Percentiles rank a stretch among this genome's conserved stretches.
Evolutionary conservation across 2,888 invertebrate genomes (phyloP).

Genomic region (Metacarcinus magister): DNA sequence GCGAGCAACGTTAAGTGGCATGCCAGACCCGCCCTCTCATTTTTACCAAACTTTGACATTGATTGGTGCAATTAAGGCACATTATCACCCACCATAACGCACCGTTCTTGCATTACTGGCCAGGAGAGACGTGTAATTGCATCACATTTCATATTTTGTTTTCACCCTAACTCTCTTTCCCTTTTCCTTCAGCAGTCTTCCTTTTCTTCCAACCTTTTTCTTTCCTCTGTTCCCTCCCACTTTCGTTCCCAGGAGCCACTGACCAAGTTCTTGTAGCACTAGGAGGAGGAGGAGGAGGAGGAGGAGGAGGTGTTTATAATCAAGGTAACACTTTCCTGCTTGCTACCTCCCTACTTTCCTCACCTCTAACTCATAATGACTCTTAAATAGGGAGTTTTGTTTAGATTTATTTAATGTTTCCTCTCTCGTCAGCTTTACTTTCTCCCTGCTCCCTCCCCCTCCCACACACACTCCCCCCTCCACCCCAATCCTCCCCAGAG

Average conservation of each 20-base stretch:
- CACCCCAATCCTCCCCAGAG: not conserved
- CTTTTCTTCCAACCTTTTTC: not conserved
- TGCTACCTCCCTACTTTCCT: not conserved
- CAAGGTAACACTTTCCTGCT: not conserved
- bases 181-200: not conserved
- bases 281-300: slow-evolving; percentile 28
- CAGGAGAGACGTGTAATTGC: slow-evolving; percentile 58
- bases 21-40: slow-evolving; percentile 52
- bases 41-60: slow-evolving; percentile 59
- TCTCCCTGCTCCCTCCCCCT: not conserved
- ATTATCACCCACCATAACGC: slow-evolving; percentile 60
- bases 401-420: not conserved
- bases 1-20: slow-evolving; percentile 20
- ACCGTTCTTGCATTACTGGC: slow-evolving; percentile 58
- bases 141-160: slow-evolving; percentile 49
- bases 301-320: not conserved
- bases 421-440: not conserved
- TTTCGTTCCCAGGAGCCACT: not conserved
- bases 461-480: not conserved
- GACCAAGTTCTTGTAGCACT: slow-evolving; percentile 17
- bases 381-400: not conserved
- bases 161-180: not conserved
- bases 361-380: not conserved
- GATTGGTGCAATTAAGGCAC: slow-evolving; percentile 61
- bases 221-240: not conserved